Conservation (phyloP, 2,797 vertebrate species). For the Schizopygopsis malacanthus region DNA sequence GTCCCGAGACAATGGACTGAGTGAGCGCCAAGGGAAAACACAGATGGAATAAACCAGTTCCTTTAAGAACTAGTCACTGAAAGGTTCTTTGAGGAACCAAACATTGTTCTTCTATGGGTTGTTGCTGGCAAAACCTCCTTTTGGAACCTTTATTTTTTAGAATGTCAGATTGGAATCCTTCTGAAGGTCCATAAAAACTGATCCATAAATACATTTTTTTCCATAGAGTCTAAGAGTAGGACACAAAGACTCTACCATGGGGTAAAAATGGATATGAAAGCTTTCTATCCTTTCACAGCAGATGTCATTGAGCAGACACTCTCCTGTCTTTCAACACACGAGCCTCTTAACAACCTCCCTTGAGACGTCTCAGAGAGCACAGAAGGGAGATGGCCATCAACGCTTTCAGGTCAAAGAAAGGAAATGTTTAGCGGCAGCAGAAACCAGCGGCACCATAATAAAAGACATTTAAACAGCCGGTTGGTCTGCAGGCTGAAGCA, state of each 20-base stretch:
- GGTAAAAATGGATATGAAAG: not conserved
- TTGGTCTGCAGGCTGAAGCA: not conserved
- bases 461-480: slow-evolving; percentile 4
- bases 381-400: slow-evolving; percentile 13
- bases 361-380: slow-evolving; percentile 27
- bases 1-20: slow-evolving; percentile 38
- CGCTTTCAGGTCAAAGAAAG: slow-evolving; percentile 23
- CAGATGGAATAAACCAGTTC: not conserved
- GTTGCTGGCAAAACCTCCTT: not conserved
- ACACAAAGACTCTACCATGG: not conserved
- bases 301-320: slow-evolving; percentile 8
- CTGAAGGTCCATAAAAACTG: not conserved
- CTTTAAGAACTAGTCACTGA: too few relatives aligned
- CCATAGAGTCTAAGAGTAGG: not conserved
- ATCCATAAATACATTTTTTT: not conserved
- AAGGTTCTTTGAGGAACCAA: not conserved
- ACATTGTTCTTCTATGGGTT: not conserved
- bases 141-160: not conserved
- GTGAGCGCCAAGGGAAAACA: not conserved
- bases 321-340: slow-evolving; percentile 10
- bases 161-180: not conserved
- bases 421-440: slow-evolving; percentile 5
- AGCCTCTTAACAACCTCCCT: slow-evolving; percentile 50
- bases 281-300: not conserved
- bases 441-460: not conserved